Evolutionary conservation across 2,888 invertebrate genomes (phyloP).

Genomic region (Ommatoiulus sabulosus): DNA sequence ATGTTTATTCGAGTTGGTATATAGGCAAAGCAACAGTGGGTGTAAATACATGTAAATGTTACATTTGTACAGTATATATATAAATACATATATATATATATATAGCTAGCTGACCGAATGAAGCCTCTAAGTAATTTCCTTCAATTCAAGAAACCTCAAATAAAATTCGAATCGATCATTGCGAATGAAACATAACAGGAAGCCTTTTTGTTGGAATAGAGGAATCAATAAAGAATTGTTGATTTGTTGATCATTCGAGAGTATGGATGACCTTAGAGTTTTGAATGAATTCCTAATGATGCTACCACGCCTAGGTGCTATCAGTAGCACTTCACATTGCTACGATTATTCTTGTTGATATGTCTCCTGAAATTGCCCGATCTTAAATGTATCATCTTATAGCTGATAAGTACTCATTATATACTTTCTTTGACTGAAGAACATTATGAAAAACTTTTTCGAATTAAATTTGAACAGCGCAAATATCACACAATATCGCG

Average conservation of each 20-base stretch:
- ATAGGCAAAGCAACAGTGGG: background rate
- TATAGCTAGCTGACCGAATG: background rate
- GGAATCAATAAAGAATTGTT: background rate
- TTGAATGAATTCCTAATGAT: conserved; percentile 34
- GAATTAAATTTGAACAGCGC: background rate
- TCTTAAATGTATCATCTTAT: background rate
- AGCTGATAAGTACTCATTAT: too few species aligned
- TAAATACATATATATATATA: background rate
- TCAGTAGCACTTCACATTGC: background rate
- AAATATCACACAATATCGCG: background rate
- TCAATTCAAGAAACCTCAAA: background rate
- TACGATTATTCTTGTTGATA: background rate
- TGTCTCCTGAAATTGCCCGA: background rate
- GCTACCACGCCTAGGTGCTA: conserved; percentile 22
- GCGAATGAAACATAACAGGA: conserved; percentile 23
- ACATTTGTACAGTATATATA: background rate
- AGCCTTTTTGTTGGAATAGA: background rate
- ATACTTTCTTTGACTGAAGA: background rate
- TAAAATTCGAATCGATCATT: background rate
- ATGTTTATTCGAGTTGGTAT: background rate
- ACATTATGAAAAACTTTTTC: background rate
- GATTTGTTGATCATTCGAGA: background rate
- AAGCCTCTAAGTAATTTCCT: background rate
- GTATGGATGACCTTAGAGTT: background rate
- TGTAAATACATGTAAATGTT: background rate